Conservation (phyloP, 2,797 vertebrate genomes). For the Odontamblyopus rebecca region DNA sequence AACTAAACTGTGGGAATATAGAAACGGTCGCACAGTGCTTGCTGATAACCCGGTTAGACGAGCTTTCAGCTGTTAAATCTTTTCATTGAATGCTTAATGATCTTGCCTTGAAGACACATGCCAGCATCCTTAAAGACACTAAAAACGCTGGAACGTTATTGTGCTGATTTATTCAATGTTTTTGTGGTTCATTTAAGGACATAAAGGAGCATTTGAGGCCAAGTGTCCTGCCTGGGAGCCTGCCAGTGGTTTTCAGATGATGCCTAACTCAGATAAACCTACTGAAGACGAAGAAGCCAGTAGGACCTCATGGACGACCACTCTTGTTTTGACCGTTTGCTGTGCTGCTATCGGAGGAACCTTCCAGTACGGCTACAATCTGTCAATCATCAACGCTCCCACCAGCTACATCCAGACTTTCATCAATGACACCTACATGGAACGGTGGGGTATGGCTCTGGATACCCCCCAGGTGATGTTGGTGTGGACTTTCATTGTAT, state of each 20-base stretch:
- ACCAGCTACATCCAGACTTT: conserved; percentile 84
- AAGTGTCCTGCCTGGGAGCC: background rate
- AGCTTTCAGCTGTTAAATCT: background rate
- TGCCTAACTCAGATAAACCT: background rate
- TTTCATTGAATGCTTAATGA: background rate
- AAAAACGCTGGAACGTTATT: background rate
- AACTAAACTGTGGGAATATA: fast-evolving
- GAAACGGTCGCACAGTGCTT: fast-evolving
- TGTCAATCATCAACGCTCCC: conserved; percentile 89
- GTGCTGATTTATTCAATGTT: background rate
- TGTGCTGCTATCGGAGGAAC: conserved; percentile 91
- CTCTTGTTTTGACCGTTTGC: conserved; percentile 81
- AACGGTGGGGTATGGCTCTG: conserved; percentile 71
- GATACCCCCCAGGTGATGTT: conserved; percentile 71
- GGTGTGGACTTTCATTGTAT: conserved; percentile 85
- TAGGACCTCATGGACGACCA: conserved; percentile 11
- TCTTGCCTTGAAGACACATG: background rate
- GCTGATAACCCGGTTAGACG: background rate
- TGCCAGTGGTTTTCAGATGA: conserved; percentile 24
- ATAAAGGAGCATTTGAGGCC: background rate
- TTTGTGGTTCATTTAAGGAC: background rate
- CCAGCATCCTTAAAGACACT: background rate
- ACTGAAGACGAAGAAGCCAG: conserved; percentile 18
- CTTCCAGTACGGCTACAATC: conserved; percentile 92
- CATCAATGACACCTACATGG: conserved; percentile 83